Evolutionary conservation across 2,888 invertebrate species (phyloP).

Genomic region (Drosophila anceps): DNA sequence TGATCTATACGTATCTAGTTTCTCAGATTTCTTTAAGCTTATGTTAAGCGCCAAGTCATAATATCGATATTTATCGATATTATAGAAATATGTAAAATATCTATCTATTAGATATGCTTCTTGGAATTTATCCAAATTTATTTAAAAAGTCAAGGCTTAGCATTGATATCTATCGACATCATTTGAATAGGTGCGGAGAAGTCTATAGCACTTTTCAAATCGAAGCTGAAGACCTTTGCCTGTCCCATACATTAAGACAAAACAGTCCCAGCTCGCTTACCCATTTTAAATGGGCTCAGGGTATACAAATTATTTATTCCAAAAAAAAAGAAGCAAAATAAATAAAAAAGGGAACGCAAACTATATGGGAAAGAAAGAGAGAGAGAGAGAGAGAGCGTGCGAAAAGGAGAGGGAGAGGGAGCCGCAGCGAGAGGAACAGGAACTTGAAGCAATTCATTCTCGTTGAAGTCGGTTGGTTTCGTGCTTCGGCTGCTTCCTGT

Average conservation of each 20-base stretch:
- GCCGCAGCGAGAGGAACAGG: constrained; percentile 38
- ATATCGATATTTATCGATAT: neutral
- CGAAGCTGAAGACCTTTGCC: neutral
- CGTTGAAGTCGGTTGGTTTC: constrained; percentile 20
- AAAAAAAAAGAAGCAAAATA: constrained; percentile 6
- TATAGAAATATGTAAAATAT: too few relatives aligned
- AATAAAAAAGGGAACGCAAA: constrained; percentile 5
- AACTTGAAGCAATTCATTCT: constrained; percentile 63
- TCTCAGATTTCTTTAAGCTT: too few relatives aligned
- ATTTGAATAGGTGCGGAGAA: neutral
- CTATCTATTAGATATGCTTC: too few relatives aligned
- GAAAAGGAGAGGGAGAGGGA: neutral
- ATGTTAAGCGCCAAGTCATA: neutral
- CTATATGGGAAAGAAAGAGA: neutral
- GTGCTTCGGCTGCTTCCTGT: constrained; percentile 50
- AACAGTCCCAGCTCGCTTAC: neutral
- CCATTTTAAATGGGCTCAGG: constrained; percentile 2
- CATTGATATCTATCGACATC: neutral
- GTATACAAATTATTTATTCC: constrained; percentile 30
- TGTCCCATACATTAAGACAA: neutral
- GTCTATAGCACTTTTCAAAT: neutral
- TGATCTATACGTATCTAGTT: too few relatives aligned
- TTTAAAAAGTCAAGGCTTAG: neutral
- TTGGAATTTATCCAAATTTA: too few relatives aligned
- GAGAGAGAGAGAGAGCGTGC: constrained; percentile 14